phyloP scores from a whole-genome alignment of 2,888 invertebrate genomes.

The Drosophila pegasa region DNA sequence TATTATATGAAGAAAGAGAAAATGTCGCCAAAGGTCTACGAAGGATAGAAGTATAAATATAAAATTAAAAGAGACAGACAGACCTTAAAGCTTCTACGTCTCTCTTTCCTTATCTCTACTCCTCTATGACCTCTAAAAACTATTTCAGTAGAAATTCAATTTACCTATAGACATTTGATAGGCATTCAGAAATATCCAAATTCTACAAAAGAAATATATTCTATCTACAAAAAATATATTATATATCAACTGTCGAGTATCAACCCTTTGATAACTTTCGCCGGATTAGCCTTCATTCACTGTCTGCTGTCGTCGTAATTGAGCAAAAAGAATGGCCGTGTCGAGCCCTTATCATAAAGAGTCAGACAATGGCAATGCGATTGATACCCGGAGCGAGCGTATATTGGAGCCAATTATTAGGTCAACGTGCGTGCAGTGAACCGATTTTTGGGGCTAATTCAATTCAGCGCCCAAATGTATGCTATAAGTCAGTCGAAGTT shows the following conservation, averaged over 20 bases:
- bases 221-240: no score
- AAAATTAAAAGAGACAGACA: no score
- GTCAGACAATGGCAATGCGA: constrained; percentile 21
- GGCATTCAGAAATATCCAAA: no score
- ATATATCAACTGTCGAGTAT: background rate
- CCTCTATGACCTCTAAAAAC: no score
- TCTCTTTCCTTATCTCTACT: no score
- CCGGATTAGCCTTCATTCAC: no score
- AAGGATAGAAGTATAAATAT: no score
- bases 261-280: background rate
- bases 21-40: no score
- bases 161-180: no score
- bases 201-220: background rate
- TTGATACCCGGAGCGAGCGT: background rate
- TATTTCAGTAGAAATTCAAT: no score
- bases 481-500: constrained; percentile 59
- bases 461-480: constrained; percentile 58
- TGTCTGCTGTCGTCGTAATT: background rate
- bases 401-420: constrained; percentile 63
- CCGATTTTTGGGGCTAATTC: constrained; percentile 47
- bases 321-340: constrained; percentile 10
- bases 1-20: no score
- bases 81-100: no score
- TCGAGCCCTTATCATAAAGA: background rate
- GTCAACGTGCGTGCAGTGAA: constrained; percentile 68